These are phyloP conservation scores for Danio albolineatus DNA, from an alignment of 2,797 vertebrate genomes.

Conservation along the genomic window DNA sequence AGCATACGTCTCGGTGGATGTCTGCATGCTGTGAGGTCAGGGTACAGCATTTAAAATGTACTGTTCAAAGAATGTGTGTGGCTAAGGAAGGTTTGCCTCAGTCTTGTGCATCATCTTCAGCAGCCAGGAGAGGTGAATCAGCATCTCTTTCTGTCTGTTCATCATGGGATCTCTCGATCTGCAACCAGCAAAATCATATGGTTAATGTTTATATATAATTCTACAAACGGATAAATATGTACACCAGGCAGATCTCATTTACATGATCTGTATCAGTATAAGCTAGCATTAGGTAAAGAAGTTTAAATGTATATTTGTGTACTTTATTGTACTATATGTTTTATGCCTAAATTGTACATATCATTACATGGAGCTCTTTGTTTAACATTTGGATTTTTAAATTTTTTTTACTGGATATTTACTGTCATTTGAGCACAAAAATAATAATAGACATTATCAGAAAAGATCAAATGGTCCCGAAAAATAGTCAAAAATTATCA, in stretches of 20 bases:
- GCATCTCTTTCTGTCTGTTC: not conserved
- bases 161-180: slow-evolving; percentile 27
- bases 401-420: too few relatives aligned
- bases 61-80: not conserved
- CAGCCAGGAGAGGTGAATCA: not conserved
- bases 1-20: not conserved
- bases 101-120: slow-evolving; percentile 8
- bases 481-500: too few relatives aligned
- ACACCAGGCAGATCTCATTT: not conserved
- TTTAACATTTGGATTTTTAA: too few relatives aligned
- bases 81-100: not conserved
- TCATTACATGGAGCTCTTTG: too few relatives aligned
- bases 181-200: not conserved
- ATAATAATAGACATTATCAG: too few relatives aligned
- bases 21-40: not conserved
- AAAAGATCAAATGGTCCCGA: too few relatives aligned
- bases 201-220: not conserved
- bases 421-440: too few relatives aligned
- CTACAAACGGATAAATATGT: not conserved
- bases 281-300: too few relatives aligned
- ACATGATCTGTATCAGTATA: not conserved
- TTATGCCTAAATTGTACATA: not conserved
- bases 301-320: not conserved
- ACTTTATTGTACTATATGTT: not conserved
- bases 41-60: not conserved